phyloP scores from a whole-genome alignment of 2,113 vertebrate species.

The Ochotona princeps region DNA sequence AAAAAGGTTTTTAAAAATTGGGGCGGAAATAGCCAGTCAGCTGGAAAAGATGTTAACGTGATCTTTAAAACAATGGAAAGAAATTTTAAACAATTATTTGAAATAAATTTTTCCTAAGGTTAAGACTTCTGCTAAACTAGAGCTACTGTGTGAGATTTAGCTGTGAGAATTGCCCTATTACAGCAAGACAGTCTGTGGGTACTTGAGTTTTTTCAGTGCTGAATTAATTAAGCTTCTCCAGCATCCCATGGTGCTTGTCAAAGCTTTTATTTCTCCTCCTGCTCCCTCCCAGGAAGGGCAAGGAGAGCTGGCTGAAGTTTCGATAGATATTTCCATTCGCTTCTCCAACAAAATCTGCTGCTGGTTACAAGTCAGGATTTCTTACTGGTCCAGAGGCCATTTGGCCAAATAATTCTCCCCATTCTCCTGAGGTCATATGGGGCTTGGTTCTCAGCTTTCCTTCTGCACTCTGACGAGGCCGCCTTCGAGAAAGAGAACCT shows the following conservation, averaged over 20 bases:
- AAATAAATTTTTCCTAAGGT: constrained; percentile 55
- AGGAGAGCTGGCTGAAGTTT: background rate
- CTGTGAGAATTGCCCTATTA: background rate
- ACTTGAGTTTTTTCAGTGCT: background rate
- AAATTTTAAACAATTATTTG: constrained; percentile 44
- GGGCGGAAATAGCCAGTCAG: constrained; percentile 35
- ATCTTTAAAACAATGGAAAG: constrained; percentile 45
- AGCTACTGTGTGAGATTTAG: background rate
- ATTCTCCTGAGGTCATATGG: background rate
- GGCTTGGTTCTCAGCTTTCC: background rate
- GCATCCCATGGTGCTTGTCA: background rate
- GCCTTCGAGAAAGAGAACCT: background rate
- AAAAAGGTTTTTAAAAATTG: background rate
- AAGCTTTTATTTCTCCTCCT: background rate
- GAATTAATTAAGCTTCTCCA: constrained; percentile 6
- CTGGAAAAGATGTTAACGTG: constrained; percentile 52
- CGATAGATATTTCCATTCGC: background rate
- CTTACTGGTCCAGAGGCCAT: background rate
- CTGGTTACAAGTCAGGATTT: background rate
- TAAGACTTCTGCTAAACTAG: constrained; percentile 23
- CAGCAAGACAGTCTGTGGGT: background rate
- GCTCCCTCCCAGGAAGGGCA: background rate
- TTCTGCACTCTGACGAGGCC: background rate
- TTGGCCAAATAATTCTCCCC: background rate
- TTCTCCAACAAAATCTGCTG: background rate